Conservation (phyloP, 2,113 vertebrate genomes). For the Corythornis cristatus region DNA sequence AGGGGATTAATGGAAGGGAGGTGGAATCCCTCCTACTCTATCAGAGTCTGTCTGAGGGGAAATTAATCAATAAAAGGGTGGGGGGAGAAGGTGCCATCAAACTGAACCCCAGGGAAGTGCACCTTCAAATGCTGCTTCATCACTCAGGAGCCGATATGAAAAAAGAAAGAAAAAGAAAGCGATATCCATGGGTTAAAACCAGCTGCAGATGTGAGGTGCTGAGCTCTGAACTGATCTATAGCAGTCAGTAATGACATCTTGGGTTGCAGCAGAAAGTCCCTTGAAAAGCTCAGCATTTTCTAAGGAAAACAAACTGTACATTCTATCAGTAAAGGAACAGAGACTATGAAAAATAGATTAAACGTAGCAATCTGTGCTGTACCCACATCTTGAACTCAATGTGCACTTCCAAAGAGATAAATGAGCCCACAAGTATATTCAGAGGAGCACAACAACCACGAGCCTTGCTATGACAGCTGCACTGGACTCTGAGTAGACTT, state of each 20-base stretch:
- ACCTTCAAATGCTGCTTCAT: conserved; percentile 28
- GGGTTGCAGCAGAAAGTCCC: too few relatives aligned
- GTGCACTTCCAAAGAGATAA: neutral
- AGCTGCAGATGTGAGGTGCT: too few relatives aligned
- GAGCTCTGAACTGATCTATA: too few relatives aligned
- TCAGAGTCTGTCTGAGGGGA: neutral
- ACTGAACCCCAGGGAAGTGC: neutral
- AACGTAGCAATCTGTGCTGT: too few relatives aligned
- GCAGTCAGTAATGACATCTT: too few relatives aligned
- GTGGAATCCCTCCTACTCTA: neutral
- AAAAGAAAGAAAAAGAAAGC: too few relatives aligned
- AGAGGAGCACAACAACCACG: neutral
- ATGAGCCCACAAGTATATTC: neutral
- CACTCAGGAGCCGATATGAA: neutral
- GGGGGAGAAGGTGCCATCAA: neutral
- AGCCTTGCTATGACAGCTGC: neutral
- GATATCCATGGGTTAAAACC: too few relatives aligned
- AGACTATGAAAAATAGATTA: too few relatives aligned
- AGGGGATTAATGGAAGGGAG: neutral
- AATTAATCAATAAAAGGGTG: neutral
- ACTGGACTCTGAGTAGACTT: neutral
- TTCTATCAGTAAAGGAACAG: too few relatives aligned
- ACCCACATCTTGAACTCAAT: too few relatives aligned
- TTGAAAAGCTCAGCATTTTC: too few relatives aligned
- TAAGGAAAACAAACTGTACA: too few relatives aligned